Percentiles rank a stretch among this genome's conserved stretches.
phyloP scores from a whole-genome alignment of 2,113 vertebrate species.

The Cacatua alba region DNA sequence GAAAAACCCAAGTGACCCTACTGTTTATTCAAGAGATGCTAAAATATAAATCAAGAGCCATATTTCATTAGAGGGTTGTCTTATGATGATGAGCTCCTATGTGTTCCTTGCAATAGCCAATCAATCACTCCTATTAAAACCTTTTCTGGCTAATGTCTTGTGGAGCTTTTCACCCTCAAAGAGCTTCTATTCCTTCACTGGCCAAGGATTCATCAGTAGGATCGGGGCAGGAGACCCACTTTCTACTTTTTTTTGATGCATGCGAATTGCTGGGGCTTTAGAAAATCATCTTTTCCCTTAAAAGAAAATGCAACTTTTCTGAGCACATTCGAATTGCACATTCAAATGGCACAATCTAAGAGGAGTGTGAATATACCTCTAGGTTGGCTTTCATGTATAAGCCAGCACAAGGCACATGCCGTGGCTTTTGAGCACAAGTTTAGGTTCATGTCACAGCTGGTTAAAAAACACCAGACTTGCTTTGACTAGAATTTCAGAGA shows the following conservation, averaged over 20 bases:
- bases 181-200: not conserved
- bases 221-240: not conserved
- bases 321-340: not conserved
- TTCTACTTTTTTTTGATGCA: not conserved
- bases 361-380: not conserved
- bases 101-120: not conserved
- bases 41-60: not conserved
- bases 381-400: not conserved
- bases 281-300: not conserved
- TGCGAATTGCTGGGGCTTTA: not conserved
- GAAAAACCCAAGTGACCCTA: accelerated
- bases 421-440: not conserved
- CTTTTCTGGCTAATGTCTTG: not conserved
- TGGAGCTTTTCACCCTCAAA: not conserved
- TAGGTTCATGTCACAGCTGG: not conserved
- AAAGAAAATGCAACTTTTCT: not conserved
- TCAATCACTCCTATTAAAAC: not conserved
- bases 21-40: not conserved
- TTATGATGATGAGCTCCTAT: not conserved
- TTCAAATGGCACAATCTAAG: not conserved
- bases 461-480: not conserved
- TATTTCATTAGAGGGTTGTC: not conserved
- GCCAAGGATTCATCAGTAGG: not conserved
- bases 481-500: not conserved
- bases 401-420: not conserved